These are phyloP conservation scores for Diabrotica virgifera DNA, from an alignment of 1,140 invertebrate species.

Conservation along the genomic window DNA sequence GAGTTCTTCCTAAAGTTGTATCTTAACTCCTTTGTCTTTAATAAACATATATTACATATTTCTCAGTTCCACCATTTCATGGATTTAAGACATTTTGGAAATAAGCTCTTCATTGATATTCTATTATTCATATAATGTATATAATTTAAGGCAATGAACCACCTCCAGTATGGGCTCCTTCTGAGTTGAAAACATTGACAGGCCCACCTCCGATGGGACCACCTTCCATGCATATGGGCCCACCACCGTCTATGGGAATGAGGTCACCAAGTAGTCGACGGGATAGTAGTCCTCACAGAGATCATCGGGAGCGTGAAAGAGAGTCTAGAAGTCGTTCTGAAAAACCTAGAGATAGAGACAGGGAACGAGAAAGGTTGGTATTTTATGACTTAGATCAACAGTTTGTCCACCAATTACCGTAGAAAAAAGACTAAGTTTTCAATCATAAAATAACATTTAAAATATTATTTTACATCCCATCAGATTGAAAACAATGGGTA, in stretches of 20 bases:
- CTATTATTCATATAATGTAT: not conserved
- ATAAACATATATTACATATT: too few relatives aligned
- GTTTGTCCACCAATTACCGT: too few relatives aligned
- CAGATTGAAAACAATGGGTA: too few relatives aligned
- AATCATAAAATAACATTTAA: too few relatives aligned
- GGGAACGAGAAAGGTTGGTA: conserved; percentile 34
- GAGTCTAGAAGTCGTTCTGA: conserved; percentile 49
- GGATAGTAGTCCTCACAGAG: conserved; percentile 26
- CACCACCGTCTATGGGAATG: conserved; percentile 45
- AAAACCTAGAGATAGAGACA: conserved; percentile 49
- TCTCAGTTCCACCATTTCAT: too few relatives aligned
- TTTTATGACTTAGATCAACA: not conserved
- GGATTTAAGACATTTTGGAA: too few relatives aligned
- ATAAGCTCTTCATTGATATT: too few relatives aligned
- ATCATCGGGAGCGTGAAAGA: conserved; percentile 45
- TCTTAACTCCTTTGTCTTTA: too few relatives aligned
- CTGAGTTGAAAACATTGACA: conserved; percentile 62
- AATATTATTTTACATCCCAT: too few relatives aligned
- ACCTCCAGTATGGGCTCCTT: conserved; percentile 55
- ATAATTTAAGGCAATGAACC: conserved; percentile 44
- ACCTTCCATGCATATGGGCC: conserved; percentile 42
- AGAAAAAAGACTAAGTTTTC: too few relatives aligned
- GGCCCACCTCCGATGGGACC: conserved; percentile 37
- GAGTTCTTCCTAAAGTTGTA: too few relatives aligned
- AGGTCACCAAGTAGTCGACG: conserved; percentile 29